Evolutionary conservation across 2,888 invertebrate genomes (phyloP).

Genomic region (Drosophila nigritarsus): DNA sequence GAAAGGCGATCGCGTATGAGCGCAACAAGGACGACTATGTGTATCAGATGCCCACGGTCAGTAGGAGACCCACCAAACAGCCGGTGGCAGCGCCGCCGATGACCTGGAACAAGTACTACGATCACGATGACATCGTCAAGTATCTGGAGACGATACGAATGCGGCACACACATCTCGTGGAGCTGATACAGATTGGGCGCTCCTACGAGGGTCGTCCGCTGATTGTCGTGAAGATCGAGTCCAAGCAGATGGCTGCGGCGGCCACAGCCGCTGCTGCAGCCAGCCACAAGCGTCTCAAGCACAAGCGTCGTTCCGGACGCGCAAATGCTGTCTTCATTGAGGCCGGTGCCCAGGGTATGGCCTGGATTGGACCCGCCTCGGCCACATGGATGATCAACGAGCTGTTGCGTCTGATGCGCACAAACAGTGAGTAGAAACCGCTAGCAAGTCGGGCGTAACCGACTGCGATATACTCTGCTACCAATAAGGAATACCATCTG

Average conservation of each 20-base stretch:
- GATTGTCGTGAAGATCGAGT: conserved; percentile 89
- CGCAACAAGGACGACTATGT: conserved; percentile 87
- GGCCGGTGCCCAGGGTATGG: conserved; percentile 90
- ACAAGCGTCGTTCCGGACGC: conserved; percentile 86
- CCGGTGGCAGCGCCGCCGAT: conserved; percentile 82
- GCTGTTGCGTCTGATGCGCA: conserved; percentile 88
- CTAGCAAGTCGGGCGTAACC: not conserved
- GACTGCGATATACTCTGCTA: not conserved
- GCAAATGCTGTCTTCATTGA: conserved; percentile 93
- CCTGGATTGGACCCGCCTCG: conserved; percentile 93
- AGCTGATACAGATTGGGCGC: conserved; percentile 89
- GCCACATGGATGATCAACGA: conserved; percentile 90
- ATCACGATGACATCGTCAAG: conserved; percentile 89
- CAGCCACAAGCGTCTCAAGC: conserved; percentile 74
- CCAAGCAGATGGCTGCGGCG: conserved; percentile 79
- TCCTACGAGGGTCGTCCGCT: conserved; percentile 90
- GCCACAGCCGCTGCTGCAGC: conserved; percentile 58
- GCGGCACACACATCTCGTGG: conserved; percentile 88
- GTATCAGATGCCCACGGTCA: conserved; percentile 51
- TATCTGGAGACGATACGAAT: conserved; percentile 89
- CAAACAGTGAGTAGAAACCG: conserved; percentile 84
- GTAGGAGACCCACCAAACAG: conserved; percentile 45
- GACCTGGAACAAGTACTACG: conserved; percentile 91
- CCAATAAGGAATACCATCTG: not conserved
- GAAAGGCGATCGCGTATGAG: conserved; percentile 90